A percentile compares a stretch with the other conserved stretches of the same genome.
Conservation (phyloP, 2,797 vertebrate genomes). For the Philypnodon macrostomus region DNA sequence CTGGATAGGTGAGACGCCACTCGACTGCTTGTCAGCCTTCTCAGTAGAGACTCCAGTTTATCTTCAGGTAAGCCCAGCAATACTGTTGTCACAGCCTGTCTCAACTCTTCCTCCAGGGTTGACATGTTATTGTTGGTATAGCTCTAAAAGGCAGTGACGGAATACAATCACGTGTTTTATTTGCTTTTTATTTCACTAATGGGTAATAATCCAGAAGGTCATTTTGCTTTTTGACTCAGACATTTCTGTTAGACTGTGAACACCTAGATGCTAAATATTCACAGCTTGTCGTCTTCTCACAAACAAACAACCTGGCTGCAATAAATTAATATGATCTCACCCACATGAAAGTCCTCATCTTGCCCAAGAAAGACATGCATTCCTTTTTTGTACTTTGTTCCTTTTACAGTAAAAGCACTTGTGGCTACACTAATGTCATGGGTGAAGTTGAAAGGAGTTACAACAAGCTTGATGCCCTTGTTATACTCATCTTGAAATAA, state of each 20-base stretch:
- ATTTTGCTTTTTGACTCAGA: neutral
- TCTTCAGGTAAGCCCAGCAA: constrained; percentile 20
- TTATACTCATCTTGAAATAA: neutral
- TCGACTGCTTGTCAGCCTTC: too few species aligned
- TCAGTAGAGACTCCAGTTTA: constrained; percentile 19
- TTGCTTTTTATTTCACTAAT: constrained; percentile 1
- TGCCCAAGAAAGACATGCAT: constrained; percentile 8
- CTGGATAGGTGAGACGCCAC: constrained; percentile 28
- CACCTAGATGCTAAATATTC: neutral
- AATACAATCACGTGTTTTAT: neutral
- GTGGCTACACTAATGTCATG: constrained; percentile 5
- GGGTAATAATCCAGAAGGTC: neutral
- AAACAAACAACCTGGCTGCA: neutral
- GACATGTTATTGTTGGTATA: constrained; percentile 20
- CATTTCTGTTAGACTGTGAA: constrained; percentile 7
- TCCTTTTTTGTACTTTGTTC: constrained; percentile 8
- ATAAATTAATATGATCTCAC: constrained; percentile 9
- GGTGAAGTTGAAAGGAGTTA: neutral
- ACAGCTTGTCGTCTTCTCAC: constrained; percentile 1
- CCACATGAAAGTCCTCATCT: too few species aligned
- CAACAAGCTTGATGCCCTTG: neutral
- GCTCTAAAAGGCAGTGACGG: constrained; percentile 20
- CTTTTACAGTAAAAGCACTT: constrained; percentile 1
- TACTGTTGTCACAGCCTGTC: constrained; percentile 18
- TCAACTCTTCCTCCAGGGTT: constrained; percentile 4